A percentile compares a stretch with the other conserved stretches of the same genome.
These are phyloP conservation scores for Atrichornis clamosus DNA, from an alignment of 2,113 vertebrate genomes.

Conservation along the genomic window DNA sequence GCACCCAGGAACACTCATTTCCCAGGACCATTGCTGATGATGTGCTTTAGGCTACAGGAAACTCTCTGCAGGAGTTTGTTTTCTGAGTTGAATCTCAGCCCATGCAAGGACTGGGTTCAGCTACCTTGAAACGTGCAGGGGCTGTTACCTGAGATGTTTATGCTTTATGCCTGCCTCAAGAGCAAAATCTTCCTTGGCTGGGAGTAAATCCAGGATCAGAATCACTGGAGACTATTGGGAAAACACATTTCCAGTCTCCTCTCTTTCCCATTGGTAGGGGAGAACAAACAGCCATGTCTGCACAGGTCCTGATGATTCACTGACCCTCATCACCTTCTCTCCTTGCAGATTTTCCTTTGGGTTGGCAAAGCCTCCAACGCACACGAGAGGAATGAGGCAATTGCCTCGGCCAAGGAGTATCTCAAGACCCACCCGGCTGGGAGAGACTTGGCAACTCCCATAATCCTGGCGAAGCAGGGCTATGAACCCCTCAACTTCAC, in stretches of 20 bases:
- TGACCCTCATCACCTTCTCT: neutral
- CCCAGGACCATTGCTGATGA: neutral
- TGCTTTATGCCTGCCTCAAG: neutral
- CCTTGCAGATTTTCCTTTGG: slow-evolving; percentile 86
- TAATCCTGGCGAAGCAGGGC: slow-evolving; percentile 84
- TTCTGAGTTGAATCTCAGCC: neutral
- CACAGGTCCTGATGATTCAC: neutral
- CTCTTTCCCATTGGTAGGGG: neutral
- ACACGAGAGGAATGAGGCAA: slow-evolving; percentile 77
- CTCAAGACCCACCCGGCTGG: slow-evolving; percentile 83
- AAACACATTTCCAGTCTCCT: neutral
- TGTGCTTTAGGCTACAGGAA: neutral
- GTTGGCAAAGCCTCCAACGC: slow-evolving; percentile 81
- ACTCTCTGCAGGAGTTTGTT: neutral
- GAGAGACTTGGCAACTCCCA: slow-evolving; percentile 79
- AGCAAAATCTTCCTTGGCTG: neutral
- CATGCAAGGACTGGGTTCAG: neutral
- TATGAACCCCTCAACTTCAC: slow-evolving; percentile 87
- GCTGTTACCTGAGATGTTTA: neutral
- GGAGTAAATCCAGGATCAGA: neutral
- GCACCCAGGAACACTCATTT: neutral
- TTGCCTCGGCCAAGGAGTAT: slow-evolving; percentile 76
- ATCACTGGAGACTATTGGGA: neutral
- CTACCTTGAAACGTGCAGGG: neutral
- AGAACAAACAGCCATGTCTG: neutral